phyloP scores from a whole-genome alignment of 2,888 invertebrate genomes.

The Harpalus rufipes region DNA sequence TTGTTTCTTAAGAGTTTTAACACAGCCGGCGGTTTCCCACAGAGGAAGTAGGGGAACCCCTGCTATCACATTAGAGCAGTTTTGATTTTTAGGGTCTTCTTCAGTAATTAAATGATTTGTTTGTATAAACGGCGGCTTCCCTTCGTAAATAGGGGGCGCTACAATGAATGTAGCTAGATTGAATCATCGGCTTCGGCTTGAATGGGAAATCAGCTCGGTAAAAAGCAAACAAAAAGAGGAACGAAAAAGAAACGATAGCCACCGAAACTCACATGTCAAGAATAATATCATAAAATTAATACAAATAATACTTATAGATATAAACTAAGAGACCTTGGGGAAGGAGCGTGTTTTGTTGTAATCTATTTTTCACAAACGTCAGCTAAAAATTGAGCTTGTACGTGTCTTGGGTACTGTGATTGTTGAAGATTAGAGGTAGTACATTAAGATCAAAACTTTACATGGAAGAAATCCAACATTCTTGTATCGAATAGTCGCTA shows the following conservation, averaged over 20 bases:
- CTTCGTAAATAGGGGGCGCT: constrained; percentile 10
- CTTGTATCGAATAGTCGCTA: too few relatives aligned
- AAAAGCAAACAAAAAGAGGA: background rate
- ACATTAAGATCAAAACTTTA: too few relatives aligned
- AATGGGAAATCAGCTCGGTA: background rate
- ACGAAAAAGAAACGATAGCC: background rate
- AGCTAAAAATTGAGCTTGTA: too few relatives aligned
- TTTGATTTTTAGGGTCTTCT: constrained; percentile 67
- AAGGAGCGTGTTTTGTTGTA: too few relatives aligned
- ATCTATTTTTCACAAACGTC: too few relatives aligned
- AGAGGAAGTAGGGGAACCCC: background rate
- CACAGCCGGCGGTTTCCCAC: constrained; percentile 38
- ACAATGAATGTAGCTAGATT: constrained; percentile 20
- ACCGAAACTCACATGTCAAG: background rate
- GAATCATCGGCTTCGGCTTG: constrained; percentile 19
- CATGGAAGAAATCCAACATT: too few relatives aligned
- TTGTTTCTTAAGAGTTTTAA: constrained; percentile 66
- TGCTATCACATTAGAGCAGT: constrained; percentile 61
- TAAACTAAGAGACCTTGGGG: too few relatives aligned
- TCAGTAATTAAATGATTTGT: constrained; percentile 67
- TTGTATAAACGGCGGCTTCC: constrained; percentile 59
- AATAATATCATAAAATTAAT: background rate
- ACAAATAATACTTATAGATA: too few relatives aligned
- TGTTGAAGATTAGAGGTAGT: too few relatives aligned
- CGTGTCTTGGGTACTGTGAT: too few relatives aligned